Base-by-base conservation (phyloP, 2,888 invertebrate genomes). In the Beris morrisii region DNA sequence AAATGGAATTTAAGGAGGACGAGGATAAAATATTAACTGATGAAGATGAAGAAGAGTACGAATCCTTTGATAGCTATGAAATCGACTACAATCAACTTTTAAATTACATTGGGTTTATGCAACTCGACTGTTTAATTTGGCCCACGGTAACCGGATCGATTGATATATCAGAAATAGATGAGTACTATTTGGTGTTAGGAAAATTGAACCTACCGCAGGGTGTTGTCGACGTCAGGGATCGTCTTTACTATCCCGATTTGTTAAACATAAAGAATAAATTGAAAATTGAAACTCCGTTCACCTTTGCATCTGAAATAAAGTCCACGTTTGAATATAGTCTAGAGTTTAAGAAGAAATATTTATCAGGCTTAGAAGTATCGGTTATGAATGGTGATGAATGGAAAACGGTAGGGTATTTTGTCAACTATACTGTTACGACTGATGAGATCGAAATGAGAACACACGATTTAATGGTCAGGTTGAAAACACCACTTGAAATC, bases 41-140 rank as follows among this genome's bases (percentile, higher is more conserved):
- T 58, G 72, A 75, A 30, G 79, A 78, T 0, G 69, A 70, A 1
- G 67, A 69, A 9, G 57, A 56, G 6, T 67, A 66, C 11, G 70
- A 73, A 4, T 75, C 77, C 3, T 75, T 78, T 4, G 78, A 78
- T n/a, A 74, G 78, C 1, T 79, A 80, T 4, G 75, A 79, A 15
- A 75, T 78, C 38, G 78, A 80, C 44, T 78, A 79, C 12, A 78
- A 81, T 32, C 79, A 82, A 32, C 82, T 80, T 67, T 81, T 82
- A 59, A 82, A 84, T 64, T 82, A 83, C 57, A 76, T 85, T 67
- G 86, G 86, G 11, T 77, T 82, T 52, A 79, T 86, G 61, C 83
- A 86, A 77, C 68, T 87, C 64, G 85, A 87, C 73, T 80, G 84
- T 4, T 73, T 86, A 5, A 75, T 83, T 44, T 86, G 85, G 79